A percentile compares a stretch with the other conserved stretches of the same genome.
These are phyloP conservation scores for Lontra canadensis DNA, from an alignment of 2,113 vertebrate species.

Conservation along the genomic window DNA sequence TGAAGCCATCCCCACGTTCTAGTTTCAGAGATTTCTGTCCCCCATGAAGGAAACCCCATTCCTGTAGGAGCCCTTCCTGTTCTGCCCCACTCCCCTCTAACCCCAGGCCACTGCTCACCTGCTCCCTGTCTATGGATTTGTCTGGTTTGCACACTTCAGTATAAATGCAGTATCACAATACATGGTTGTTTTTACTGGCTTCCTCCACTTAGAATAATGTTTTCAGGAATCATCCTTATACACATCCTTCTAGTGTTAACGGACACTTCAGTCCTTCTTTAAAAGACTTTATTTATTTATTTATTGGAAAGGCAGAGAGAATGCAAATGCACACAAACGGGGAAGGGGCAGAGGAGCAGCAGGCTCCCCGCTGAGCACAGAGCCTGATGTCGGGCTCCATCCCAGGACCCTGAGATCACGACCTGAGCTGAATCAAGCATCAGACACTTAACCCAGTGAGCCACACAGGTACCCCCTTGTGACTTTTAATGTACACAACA, in stretches of 20 bases:
- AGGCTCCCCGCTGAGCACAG: neutral
- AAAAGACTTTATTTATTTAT: neutral
- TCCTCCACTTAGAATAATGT: neutral
- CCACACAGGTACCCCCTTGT: neutral
- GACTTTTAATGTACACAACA: neutral
- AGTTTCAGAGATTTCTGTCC: neutral
- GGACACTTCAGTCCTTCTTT: neutral
- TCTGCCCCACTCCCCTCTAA: neutral
- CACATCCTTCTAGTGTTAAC: neutral
- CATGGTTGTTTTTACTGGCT: neutral
- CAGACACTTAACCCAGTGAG: neutral
- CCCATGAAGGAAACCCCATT: neutral
- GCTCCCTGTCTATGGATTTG: neutral
- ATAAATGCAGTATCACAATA: neutral
- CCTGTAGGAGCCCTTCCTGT: neutral
- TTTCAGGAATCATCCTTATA: neutral
- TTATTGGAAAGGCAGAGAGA: neutral
- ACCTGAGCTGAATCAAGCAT: neutral
- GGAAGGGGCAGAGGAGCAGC: neutral
- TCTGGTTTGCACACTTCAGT: neutral
- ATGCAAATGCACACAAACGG: neutral
- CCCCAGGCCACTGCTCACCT: neutral
- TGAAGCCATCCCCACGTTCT: accelerated
- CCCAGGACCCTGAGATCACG: neutral
- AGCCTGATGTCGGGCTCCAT: neutral